Evolutionary conservation across 2,113 vertebrate species (phyloP).

Genomic region (Pungitius pungitius): DNA sequence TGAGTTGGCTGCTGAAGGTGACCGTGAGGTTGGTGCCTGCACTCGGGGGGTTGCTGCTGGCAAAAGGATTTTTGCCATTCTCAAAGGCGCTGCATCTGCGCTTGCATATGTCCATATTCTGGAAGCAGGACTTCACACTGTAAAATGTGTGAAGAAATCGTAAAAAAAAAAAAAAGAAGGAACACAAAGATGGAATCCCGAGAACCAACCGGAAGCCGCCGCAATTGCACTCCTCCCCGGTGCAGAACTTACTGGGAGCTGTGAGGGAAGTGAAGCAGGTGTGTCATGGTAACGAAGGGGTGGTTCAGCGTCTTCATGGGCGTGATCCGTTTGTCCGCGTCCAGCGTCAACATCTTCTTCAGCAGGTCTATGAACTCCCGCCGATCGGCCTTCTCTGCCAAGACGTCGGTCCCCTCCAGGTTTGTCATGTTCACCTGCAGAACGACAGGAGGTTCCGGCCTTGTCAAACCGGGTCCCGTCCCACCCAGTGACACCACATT

Average conservation of each 20-base stretch:
- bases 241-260: conserved; percentile 90
- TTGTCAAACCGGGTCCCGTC: background rate
- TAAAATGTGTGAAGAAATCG: conserved; percentile 20
- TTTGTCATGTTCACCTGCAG: conserved; percentile 96
- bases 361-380: conserved; percentile 97
- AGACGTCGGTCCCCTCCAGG: conserved; percentile 95
- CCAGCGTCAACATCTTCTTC: conserved; percentile 98
- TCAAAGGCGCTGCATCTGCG: conserved; percentile 93
- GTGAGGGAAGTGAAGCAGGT: conserved; percentile 97
- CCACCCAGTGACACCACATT: background rate
- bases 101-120: conserved; percentile 99
- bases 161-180: background rate
- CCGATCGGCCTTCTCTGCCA: conserved; percentile 97
- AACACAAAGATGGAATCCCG: too few species aligned
- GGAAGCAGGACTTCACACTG: conserved; percentile 98
- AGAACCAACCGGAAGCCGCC: background rate
- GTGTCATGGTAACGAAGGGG: conserved; percentile 95
- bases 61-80: conserved; percentile 92
- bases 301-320: conserved; percentile 98
- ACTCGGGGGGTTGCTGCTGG: conserved; percentile 87
- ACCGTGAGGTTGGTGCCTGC: conserved; percentile 96
- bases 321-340: conserved; percentile 96
- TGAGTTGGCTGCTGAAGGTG: conserved; percentile 97
- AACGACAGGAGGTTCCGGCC: background rate
- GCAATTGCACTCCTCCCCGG: background rate